A percentile compares a stretch with the other conserved stretches of the same genome.
These are phyloP conservation scores for Mesocentrotus franciscanus DNA, from an alignment of 53 echinoderm and acorn worm species.

Conservation along the genomic window DNA sequence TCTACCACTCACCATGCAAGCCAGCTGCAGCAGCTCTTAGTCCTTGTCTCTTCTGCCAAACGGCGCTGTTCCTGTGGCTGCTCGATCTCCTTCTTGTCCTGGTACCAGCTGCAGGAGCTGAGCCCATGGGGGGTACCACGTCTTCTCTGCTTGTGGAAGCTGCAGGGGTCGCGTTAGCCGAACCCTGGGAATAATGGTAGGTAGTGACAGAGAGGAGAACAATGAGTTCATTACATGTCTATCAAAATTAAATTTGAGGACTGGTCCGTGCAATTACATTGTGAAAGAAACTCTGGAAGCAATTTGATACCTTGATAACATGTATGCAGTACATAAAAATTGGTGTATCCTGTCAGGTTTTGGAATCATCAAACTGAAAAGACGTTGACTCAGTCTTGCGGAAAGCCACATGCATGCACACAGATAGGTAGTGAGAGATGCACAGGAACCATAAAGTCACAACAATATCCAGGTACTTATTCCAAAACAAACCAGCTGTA, in stretches of 20 bases:
- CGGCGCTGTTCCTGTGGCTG: constrained; percentile 50
- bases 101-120: constrained; percentile 46
- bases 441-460: background rate
- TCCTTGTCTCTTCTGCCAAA: constrained; percentile 62
- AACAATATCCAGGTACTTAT: background rate
- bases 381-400: too few species aligned
- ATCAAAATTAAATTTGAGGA: too few species aligned
- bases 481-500: background rate
- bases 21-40: constrained; percentile 54
- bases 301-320: background rate
- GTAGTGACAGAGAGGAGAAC: background rate
- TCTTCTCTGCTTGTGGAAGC: constrained; percentile 32
- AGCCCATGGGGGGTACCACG: constrained; percentile 54
- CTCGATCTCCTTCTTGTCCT: background rate
- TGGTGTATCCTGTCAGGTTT: too few species aligned
- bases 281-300: too few species aligned
- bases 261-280: too few species aligned
- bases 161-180: background rate
- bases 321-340: too few species aligned
- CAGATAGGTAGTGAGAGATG: background rate
- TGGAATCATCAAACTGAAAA: too few species aligned
- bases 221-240: too few species aligned
- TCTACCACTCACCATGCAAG: constrained; percentile 50
- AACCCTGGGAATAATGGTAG: constrained; percentile 33
- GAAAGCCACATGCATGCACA: too few species aligned